Evolutionary conservation across 1,140 invertebrate species (phyloP).

Genomic region (Procambarus clarkii): DNA sequence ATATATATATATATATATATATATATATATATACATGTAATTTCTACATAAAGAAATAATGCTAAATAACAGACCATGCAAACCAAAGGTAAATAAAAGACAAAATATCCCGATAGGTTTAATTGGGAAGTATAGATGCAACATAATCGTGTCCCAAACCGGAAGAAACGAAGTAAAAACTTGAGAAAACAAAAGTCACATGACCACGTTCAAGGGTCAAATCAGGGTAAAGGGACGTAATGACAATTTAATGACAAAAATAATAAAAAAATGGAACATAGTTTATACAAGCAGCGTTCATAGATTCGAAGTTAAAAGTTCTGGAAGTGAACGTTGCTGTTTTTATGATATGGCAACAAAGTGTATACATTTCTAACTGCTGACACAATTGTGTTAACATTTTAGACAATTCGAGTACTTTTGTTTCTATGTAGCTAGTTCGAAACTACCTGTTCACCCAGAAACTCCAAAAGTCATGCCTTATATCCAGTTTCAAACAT

Average conservation of each 20-base stretch:
- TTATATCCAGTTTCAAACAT: too few species aligned
- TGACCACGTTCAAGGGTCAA: background rate
- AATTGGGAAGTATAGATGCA: constrained; percentile 4
- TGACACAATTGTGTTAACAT: too few species aligned
- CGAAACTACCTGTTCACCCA: too few species aligned
- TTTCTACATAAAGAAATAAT: background rate
- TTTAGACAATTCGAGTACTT: too few species aligned
- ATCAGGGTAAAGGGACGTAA: background rate
- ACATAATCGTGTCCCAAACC: background rate
- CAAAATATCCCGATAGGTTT: constrained; percentile 44
- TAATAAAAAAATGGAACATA: background rate
- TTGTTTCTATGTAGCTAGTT: too few species aligned
- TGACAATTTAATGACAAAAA: background rate
- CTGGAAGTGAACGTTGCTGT: background rate
- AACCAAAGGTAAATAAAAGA: constrained; percentile 45
- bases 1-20: constrained; percentile 7
- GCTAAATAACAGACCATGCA: constrained; percentile 24
- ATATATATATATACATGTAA: background rate
- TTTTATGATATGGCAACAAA: background rate
- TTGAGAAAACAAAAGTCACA: background rate
- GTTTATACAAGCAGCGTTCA: background rate
- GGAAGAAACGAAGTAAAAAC: background rate
- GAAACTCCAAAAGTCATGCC: too few species aligned
- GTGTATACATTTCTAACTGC: too few species aligned
- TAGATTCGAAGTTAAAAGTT: background rate